Conservation (phyloP, 1,140 invertebrate genomes). For the Halictus rubicundus region DNA sequence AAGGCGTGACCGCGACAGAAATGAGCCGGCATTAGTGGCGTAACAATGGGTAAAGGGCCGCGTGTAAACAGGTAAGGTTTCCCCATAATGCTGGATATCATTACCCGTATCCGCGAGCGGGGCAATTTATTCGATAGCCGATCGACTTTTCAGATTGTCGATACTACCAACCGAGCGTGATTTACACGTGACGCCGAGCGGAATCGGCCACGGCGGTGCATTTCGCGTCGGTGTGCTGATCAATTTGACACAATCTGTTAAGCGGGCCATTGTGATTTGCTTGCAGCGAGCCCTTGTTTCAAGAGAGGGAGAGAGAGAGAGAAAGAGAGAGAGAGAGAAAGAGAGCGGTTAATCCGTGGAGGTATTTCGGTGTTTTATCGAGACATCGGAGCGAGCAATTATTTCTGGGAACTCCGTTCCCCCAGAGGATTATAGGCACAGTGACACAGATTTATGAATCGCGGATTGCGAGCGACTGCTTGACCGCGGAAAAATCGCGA, state of each 20-base stretch:
- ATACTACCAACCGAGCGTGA: constrained; percentile 36
- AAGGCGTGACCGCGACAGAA: constrained; percentile 29
- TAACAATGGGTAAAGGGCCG: constrained; percentile 51
- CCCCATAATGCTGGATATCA: constrained; percentile 58
- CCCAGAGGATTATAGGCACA: not conserved
- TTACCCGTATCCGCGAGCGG: constrained; percentile 58
- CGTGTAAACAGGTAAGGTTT: constrained; percentile 55
- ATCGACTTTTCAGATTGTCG: constrained; percentile 74
- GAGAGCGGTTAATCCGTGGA: not conserved
- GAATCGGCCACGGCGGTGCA: constrained; percentile 10
- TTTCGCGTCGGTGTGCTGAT: constrained; percentile 20
- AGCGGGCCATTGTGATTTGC: not conserved
- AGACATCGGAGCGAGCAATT: not conserved
- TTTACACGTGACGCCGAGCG: constrained; percentile 54
- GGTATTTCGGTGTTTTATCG: constrained; percentile 13
- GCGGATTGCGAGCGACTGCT: not conserved
- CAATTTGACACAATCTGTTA: constrained; percentile 71
- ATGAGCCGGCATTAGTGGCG: constrained; percentile 25
- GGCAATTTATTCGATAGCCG: constrained; percentile 76
- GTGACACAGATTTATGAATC: constrained; percentile 3
- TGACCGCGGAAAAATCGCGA: not conserved
- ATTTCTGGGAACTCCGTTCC: not conserved
- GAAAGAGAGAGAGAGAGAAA: not conserved
- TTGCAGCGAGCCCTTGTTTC: constrained; percentile 1
- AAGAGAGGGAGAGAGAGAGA: not conserved